Evolutionary conservation across 1,140 invertebrate genomes (phyloP), one percentile per base, ranked within the genome.

Genomic region (Hyles vespertilio): DNA sequence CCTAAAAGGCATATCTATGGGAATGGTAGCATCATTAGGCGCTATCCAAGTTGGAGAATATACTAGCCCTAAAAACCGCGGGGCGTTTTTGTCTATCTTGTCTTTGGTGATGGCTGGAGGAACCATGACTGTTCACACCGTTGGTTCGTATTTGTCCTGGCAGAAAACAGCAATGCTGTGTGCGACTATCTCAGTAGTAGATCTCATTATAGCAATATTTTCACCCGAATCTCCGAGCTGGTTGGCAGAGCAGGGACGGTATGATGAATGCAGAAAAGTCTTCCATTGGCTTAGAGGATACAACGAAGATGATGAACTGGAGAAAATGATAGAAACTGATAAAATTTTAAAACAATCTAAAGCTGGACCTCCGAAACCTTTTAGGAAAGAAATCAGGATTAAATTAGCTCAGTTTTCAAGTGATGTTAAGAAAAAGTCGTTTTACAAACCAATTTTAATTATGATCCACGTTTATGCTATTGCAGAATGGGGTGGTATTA

Each of bases 181-280:
- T 32, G 55, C 49, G 1, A 11, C 64, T 3, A 53, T 73, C 5
- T 32, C 60, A 4, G 59, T 75, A 22, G 4, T 61, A 3, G 60
- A 66, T 58, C 51, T 72, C 4, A 5, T 71, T 3, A 73, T 75
- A 9, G 61, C 69, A 5, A 36, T 70, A 3, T 65, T 56, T 32
- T 73, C 72, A 7, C 75, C 75, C 3, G 75, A 77, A 59, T 74
- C 75, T 5, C 75, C 75, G 4, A 67, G 64, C 48, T 77, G 69
- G 68, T 53, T 75, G 46, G 65, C 64, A 8, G 58, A 60, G 52
- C 64, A 70, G 54, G 68, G 67, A 6, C 57, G 62, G 56, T 71
- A 66, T 48, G 69, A 69, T 6, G 67, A 75, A 11, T 65, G 72
- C 49, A 65, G 48, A 32, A 61, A 52, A 56, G 50, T 65, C 3